phyloP scores from a whole-genome alignment of 2,888 invertebrate genomes.

The Ceramica pisi region DNA sequence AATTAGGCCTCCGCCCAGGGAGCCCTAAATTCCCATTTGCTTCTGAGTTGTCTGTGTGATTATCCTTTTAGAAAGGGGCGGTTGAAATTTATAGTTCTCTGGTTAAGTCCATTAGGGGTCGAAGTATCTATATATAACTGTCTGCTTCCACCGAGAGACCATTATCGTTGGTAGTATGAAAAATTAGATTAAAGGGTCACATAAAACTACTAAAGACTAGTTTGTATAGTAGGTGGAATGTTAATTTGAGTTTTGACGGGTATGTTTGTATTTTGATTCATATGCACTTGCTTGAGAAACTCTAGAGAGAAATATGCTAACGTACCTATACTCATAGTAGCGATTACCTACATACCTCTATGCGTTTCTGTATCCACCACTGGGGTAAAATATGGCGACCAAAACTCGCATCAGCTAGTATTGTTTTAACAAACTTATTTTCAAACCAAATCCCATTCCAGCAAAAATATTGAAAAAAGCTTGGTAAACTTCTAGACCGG shows the following conservation, averaged over 20 bases:
- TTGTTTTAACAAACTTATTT: too few species aligned
- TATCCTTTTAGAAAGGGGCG: constrained; percentile 86
- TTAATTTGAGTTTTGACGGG: constrained; percentile 24
- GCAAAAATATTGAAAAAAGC: constrained; percentile 8
- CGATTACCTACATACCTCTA: background rate
- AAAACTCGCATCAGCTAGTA: background rate
- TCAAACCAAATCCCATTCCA: background rate
- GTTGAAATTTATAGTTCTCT: constrained; percentile 85
- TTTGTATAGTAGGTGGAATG: constrained; percentile 13
- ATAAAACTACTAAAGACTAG: constrained; percentile 20
- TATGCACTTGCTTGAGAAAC: background rate
- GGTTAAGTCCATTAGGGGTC: constrained; percentile 83
- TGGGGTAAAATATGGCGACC: background rate
- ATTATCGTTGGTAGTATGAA: constrained; percentile 51
- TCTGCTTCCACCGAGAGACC: constrained; percentile 56
- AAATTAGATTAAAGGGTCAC: constrained; percentile 49
- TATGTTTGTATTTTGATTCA: constrained; percentile 29
- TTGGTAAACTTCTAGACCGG: constrained; percentile 4
- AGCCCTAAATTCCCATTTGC: constrained; percentile 86
- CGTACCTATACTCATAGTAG: background rate
- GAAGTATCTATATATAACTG: constrained; percentile 71
- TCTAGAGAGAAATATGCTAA: background rate
- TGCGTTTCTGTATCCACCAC: background rate
- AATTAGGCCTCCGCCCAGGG: constrained; percentile 83
- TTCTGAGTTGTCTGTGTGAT: constrained; percentile 83